Conservation (phyloP, 2,797 vertebrate genomes). For the Gymnothorax javanicus region DNA sequence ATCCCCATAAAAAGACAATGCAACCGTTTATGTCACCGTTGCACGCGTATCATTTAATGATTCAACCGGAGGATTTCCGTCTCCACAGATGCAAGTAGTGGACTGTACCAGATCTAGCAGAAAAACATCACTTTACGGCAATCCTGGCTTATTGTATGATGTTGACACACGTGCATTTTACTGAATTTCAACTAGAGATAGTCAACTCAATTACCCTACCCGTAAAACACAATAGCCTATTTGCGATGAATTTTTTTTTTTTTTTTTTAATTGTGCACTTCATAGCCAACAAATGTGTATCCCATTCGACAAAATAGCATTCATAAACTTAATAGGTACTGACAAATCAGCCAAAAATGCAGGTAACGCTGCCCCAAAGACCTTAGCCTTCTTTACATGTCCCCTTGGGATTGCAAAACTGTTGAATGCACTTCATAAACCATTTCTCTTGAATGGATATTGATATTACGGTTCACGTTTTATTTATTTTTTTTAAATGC, state of each 20-base stretch:
- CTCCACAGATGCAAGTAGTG: not conserved
- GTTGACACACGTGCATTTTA: not conserved
- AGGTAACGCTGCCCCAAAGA: constrained; percentile 6
- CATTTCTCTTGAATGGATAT: not conserved
- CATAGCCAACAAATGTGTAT: not conserved
- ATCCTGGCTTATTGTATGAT: not conserved
- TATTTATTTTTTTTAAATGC: too few relatives aligned
- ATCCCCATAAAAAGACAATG: not conserved
- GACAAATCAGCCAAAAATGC: constrained; percentile 63
- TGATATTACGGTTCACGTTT: not conserved
- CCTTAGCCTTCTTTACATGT: not conserved
- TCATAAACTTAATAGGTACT: constrained; percentile 70
- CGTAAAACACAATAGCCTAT: too few relatives aligned
- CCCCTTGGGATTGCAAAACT: constrained; percentile 56
- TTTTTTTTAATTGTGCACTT: not conserved
- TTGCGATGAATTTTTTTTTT: too few relatives aligned
- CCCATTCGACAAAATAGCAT: constrained; percentile 62
- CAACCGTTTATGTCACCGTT: not conserved
- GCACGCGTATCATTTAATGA: not conserved
- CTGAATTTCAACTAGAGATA: not conserved
- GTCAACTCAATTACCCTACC: not conserved
- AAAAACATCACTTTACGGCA: not conserved
- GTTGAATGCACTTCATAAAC: constrained; percentile 66
- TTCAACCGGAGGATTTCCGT: not conserved
- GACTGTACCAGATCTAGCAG: not conserved